phyloP scores from a whole-genome alignment of 2,888 invertebrate species.

The Drosophila niveifrons region DNA sequence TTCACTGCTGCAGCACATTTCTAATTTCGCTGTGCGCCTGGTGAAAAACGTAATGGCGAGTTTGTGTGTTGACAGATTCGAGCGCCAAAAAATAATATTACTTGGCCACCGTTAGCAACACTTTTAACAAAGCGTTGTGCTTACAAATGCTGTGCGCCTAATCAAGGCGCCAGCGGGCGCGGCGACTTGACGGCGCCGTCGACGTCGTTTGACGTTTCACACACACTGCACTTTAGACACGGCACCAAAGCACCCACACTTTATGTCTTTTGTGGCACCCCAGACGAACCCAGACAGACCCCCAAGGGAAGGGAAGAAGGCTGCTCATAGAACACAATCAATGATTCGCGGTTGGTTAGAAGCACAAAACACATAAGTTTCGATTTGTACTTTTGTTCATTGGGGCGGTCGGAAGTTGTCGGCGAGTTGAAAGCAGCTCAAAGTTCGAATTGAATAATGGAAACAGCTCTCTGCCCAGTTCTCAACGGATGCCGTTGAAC shows the following conservation, averaged over 20 bases:
- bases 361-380: slow-evolving; percentile 17
- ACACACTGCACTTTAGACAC: slow-evolving; percentile 50
- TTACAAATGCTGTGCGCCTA: slow-evolving; percentile 68
- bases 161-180: slow-evolving; percentile 80
- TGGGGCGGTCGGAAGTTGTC: slow-evolving; percentile 15
- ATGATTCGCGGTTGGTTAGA: slow-evolving; percentile 78
- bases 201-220: slow-evolving; percentile 61
- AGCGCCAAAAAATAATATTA: slow-evolving; percentile 67
- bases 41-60: slow-evolving; percentile 79
- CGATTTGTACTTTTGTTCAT: not conserved
- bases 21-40: slow-evolving; percentile 66
- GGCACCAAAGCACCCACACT: slow-evolving; percentile 35
- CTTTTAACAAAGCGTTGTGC: slow-evolving; percentile 11
- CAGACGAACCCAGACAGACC: slow-evolving; percentile 4
- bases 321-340: slow-evolving; percentile 61
- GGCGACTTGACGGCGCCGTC: slow-evolving; percentile 79
- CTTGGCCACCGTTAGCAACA: slow-evolving; percentile 6
- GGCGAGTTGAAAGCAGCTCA: slow-evolving; percentile 20
- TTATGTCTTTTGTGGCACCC: slow-evolving; percentile 38
- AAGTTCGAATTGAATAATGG: slow-evolving; percentile 20
- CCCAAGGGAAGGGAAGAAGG: not conserved
- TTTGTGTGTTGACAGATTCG: slow-evolving; percentile 77
- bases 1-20: slow-evolving; percentile 24
- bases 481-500: slow-evolving; percentile 46
- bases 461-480: slow-evolving; percentile 45